Conservation (phyloP, 92 coral and sea anemone species). For the Galaxea fascicularis region DNA sequence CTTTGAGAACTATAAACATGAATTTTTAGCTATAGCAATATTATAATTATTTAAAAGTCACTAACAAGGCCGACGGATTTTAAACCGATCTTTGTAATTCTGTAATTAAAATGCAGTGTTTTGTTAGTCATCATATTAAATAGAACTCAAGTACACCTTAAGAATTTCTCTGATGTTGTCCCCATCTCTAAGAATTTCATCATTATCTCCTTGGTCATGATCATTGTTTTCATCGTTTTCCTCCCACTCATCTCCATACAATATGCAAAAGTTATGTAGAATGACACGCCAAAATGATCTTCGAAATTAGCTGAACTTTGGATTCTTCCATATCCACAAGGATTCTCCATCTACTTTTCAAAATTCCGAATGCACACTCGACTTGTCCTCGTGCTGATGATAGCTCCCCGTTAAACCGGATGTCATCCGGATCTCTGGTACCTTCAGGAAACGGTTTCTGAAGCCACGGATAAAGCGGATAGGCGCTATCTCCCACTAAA, state of each 20-base stretch:
- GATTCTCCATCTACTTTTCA: constrained; percentile 34
- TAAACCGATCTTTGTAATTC: not conserved
- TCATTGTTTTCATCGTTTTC: constrained; percentile 3
- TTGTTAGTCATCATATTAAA: constrained; percentile 10
- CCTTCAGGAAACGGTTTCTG: constrained; percentile 5
- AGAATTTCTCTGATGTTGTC: constrained; percentile 11
- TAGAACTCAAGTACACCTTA: not conserved
- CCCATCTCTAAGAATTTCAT: constrained; percentile 29
- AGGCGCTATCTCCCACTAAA: no score
- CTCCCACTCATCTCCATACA: constrained; percentile 27
- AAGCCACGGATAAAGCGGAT: not conserved
- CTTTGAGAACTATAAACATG: constrained; percentile 7
- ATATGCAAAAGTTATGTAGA: constrained; percentile 15
- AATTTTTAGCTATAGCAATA: not conserved
- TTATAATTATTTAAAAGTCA: not conserved
- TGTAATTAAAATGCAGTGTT: constrained; percentile 7
- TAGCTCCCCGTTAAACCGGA: constrained; percentile 17
- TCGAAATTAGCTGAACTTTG: not conserved
- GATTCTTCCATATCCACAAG: not conserved
- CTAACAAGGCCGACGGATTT: not conserved
- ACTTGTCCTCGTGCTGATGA: constrained; percentile 17
- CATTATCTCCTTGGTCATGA: constrained; percentile 18
- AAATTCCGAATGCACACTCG: constrained; percentile 33
- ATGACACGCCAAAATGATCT: no score
- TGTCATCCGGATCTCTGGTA: constrained; percentile 13